A percentile compares a stretch with the other conserved stretches of the same genome.
These are phyloP conservation scores for Ectemnius cavifrons DNA, from an alignment of 2,888 invertebrate species.

Conservation along the genomic window DNA sequence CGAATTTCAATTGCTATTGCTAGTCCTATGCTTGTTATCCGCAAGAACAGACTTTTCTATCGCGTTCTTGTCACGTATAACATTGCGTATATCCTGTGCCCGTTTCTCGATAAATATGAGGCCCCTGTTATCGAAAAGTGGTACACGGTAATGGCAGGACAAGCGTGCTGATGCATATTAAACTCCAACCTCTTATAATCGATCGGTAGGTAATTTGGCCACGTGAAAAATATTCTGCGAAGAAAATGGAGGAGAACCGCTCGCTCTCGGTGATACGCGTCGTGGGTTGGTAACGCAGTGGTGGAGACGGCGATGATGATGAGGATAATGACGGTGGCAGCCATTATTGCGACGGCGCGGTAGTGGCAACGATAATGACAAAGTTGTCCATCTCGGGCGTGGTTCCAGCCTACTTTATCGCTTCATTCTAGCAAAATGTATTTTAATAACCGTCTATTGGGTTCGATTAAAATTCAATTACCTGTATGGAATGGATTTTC, in stretches of 20 bases:
- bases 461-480: conserved; percentile 68
- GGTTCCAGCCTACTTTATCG: conserved; percentile 51
- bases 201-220: conserved; percentile 20
- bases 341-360: conserved; percentile 17
- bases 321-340: conserved; percentile 25
- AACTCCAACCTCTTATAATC: conserved; percentile 9
- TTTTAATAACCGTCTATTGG: conserved; percentile 49
- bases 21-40: too few relatives aligned
- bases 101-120: too few relatives aligned
- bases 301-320: conserved; percentile 21
- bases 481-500: conserved; percentile 43
- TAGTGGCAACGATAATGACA: conserved; percentile 48
- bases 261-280: neutral
- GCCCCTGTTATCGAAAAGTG: too few relatives aligned
- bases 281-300: too few relatives aligned
- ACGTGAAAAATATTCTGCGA: conserved; percentile 13
- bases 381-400: conserved; percentile 45
- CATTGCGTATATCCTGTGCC: too few relatives aligned
- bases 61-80: too few relatives aligned
- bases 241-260: neutral
- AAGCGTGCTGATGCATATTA: too few relatives aligned
- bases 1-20: too few relatives aligned
- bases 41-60: too few relatives aligned
- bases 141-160: too few relatives aligned
- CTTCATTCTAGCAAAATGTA: conserved; percentile 60